Conservation (phyloP, 2,113 vertebrate species). For the Gadus macrocephalus region DNA sequence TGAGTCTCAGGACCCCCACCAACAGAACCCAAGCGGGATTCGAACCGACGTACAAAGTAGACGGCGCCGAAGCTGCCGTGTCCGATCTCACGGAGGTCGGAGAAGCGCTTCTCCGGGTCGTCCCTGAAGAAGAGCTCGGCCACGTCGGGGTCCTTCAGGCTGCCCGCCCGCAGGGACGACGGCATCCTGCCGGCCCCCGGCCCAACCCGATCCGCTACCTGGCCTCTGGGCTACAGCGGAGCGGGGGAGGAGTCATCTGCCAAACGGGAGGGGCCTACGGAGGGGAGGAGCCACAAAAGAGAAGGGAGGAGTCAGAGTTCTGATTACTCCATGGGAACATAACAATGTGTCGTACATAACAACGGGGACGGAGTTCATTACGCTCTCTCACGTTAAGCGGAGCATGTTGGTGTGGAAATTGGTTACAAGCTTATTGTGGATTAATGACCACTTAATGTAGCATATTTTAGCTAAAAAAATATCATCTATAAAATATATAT, state of each 20-base stretch:
- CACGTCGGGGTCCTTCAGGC: conserved; percentile 96
- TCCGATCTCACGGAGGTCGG: conserved; percentile 96
- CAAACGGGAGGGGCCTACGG: conserved; percentile 74
- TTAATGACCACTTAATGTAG: no score
- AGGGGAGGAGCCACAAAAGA: conserved; percentile 72
- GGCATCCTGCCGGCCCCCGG: conserved; percentile 82
- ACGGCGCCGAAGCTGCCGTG: conserved; percentile 99
- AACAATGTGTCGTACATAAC: neutral
- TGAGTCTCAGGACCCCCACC: neutral
- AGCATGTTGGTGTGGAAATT: no score
- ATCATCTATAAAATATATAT: no score
- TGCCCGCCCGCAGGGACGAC: conserved; percentile 94
- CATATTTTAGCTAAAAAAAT: no score
- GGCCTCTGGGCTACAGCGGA: conserved; percentile 84
- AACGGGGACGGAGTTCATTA: no score
- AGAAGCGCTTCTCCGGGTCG: conserved; percentile 98
- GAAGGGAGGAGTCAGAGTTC: neutral
- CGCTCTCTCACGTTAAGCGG: no score
- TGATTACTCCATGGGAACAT: no score
- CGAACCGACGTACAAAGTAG: conserved; percentile 86
- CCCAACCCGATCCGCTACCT: conserved; percentile 78
- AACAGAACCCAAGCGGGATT: no score
- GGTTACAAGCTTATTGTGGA: no score
- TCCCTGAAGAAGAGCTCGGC: conserved; percentile 98
- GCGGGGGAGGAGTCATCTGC: conserved; percentile 90